Conservation (phyloP, 1,140 invertebrate genomes). For the Macrobrachium rosenbergii region DNA sequence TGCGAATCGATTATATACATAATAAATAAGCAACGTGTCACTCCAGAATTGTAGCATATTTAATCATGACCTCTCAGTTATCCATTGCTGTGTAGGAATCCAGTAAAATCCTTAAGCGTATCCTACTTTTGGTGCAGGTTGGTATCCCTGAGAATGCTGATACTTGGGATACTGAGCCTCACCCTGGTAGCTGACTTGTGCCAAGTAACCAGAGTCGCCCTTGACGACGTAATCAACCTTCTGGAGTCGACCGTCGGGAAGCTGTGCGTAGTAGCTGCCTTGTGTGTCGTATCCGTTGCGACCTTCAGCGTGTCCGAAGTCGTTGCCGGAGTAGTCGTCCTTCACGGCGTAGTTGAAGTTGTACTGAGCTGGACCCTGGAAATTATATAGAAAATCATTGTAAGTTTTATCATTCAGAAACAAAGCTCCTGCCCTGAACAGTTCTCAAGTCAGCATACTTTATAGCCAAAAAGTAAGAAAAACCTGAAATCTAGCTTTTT, state of each 20-base stretch:
- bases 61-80: neutral
- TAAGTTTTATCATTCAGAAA: neutral
- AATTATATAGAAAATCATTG: neutral
- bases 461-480: too few species aligned
- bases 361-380: neutral
- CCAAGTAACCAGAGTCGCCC: constrained; percentile 1
- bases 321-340: neutral
- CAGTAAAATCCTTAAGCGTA: neutral
- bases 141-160: neutral
- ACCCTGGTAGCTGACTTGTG: neutral
- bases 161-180: constrained; percentile 10
- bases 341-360: constrained; percentile 13
- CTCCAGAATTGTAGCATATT: neutral
- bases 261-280: neutral
- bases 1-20: too few species aligned
- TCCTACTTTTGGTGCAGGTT: neutral
- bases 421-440: too few species aligned
- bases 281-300: neutral
- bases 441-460: too few species aligned
- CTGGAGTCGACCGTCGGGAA: constrained; percentile 6
- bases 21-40: too few species aligned
- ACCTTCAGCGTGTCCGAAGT: neutral
- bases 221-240: neutral
- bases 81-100: neutral
- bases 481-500: too few species aligned